Percentiles rank a stretch among this genome's conserved stretches.
Conservation (phyloP, 1,140 invertebrate genomes). For the Schlechtendalia chinensis region DNA sequence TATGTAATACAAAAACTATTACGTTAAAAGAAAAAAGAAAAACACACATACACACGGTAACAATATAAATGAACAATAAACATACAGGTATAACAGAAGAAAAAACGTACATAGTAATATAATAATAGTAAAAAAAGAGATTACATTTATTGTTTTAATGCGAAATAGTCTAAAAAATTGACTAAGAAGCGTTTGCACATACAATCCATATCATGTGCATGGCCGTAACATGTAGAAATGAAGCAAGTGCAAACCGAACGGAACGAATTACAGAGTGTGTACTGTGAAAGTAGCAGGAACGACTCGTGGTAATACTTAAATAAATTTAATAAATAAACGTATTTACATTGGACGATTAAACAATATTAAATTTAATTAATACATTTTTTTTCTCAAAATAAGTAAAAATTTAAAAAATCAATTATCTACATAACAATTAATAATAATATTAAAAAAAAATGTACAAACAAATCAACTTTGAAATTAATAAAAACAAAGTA, state of each 20-base stretch:
- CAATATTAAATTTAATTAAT: not conserved
- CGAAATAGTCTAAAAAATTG: not conserved
- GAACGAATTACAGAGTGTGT: not conserved
- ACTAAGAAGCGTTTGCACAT: conserved; percentile 12
- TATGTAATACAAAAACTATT: conserved; percentile 13
- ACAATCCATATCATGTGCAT: not conserved
- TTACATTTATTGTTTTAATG: no score
- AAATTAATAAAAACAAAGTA: not conserved
- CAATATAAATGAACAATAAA: conserved; percentile 15
- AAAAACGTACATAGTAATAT: no score
- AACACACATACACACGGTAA: no score
- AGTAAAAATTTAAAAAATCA: not conserved
- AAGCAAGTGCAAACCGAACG: not conserved
- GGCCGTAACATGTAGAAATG: not conserved
- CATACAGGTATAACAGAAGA: not conserved
- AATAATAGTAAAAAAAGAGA: not conserved
- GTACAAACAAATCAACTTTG: not conserved
- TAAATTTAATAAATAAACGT: not conserved
- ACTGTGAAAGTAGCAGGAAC: conserved; percentile 37
- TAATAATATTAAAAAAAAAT: conserved; percentile 9
- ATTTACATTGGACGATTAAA: conserved; percentile 11
- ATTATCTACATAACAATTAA: conserved; percentile 19
- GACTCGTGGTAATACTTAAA: conserved; percentile 16
- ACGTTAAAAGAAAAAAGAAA: not conserved
- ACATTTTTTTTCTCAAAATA: not conserved